Conservation (phyloP, 2,888 invertebrate species). For the Amiota minor region DNA sequence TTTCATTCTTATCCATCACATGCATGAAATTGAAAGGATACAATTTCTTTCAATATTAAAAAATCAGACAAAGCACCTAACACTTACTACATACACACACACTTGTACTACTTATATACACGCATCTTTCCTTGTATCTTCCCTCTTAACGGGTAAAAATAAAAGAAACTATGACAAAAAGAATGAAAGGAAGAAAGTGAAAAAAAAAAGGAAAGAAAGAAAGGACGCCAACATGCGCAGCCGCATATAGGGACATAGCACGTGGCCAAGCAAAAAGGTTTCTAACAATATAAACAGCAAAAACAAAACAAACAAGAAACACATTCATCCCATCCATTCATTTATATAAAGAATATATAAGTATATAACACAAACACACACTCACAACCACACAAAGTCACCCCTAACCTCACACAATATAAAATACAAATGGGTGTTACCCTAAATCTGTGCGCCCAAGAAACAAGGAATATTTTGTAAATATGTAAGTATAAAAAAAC, state of each 20-base stretch:
- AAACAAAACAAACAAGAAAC: not conserved
- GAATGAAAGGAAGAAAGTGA: constrained; percentile 1
- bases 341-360: constrained; percentile 19
- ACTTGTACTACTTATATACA: constrained; percentile 2
- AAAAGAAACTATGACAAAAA: constrained; percentile 10
- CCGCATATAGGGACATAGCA: constrained; percentile 36
- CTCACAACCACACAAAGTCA: constrained; percentile 7
- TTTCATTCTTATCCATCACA: too few relatives aligned
- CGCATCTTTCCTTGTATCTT: constrained; percentile 11
- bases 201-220: constrained; percentile 16
- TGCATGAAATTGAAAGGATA: not conserved
- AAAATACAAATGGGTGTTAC: constrained; percentile 28
- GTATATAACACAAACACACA: constrained; percentile 10
- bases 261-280: constrained; percentile 30
- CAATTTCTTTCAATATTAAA: constrained; percentile 5
- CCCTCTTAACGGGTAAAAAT: not conserved
- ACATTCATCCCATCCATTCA: constrained; percentile 2
- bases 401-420: constrained; percentile 29
- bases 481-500: not conserved
- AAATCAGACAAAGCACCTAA: not conserved
- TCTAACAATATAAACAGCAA: constrained; percentile 30
- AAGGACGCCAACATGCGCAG: constrained; percentile 50
- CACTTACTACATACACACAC: not conserved
- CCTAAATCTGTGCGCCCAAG: constrained; percentile 17
- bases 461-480: not conserved